Evolutionary conservation across 2,888 invertebrate genomes (phyloP).

Genomic region (Oscheius sp.): DNA sequence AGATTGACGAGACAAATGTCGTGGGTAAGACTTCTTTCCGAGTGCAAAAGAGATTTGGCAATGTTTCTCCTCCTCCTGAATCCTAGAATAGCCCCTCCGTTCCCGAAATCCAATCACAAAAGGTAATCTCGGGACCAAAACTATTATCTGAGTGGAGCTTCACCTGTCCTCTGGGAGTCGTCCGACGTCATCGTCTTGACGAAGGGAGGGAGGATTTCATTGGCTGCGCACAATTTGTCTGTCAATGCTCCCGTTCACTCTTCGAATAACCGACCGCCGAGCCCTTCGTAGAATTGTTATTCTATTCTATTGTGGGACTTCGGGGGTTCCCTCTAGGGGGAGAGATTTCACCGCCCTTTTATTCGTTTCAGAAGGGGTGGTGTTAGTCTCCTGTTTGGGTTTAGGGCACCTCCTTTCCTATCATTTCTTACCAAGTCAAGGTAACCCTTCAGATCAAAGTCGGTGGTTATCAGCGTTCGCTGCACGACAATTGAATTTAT

Average conservation of each 20-base stretch:
- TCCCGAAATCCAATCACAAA: neutral
- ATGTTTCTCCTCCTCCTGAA: neutral
- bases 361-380: too few relatives aligned
- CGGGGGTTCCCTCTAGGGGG: neutral
- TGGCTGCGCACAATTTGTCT: conserved; percentile 31
- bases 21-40: too few relatives aligned
- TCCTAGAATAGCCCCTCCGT: neutral
- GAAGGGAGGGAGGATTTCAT: conserved; percentile 11
- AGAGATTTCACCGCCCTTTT: neutral
- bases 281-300: neutral
- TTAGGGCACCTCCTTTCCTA: too few relatives aligned
- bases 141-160: neutral
- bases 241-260: conserved; percentile 11
- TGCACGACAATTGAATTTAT: too few relatives aligned
- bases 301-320: neutral
- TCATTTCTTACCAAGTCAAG: too few relatives aligned
- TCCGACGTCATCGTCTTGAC: conserved; percentile 17
- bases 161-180: conserved; percentile 17
- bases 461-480: too few relatives aligned
- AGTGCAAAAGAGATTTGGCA: too few relatives aligned
- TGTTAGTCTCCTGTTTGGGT: too few relatives aligned
- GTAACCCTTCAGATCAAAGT: too few relatives aligned
- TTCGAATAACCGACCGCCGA: neutral
- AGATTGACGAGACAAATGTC: too few relatives aligned
- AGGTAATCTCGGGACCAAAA: neutral